These are phyloP conservation scores for Serripes groenlandicus DNA, from an alignment of 2,888 invertebrate genomes.

Conservation along the genomic window DNA sequence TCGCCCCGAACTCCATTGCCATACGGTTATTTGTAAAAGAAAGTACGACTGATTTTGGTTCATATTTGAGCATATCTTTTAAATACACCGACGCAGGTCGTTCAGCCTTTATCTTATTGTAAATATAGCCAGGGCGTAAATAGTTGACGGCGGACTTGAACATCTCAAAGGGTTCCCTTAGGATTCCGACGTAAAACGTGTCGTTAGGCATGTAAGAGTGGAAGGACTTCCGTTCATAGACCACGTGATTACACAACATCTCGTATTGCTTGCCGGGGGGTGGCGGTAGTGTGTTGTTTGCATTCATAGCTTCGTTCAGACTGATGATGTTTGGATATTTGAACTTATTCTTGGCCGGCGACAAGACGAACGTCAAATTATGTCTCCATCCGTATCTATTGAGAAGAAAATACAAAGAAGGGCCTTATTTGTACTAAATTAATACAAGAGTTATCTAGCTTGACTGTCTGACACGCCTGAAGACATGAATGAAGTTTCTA, in stretches of 20 bases:
- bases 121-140: conserved; percentile 48
- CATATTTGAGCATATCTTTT: conserved; percentile 55
- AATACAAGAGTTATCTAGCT: no score
- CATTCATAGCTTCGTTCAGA: conserved; percentile 37
- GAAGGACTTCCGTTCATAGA: conserved; percentile 55
- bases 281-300: conserved; percentile 46
- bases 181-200: conserved; percentile 62
- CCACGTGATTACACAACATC: conserved; percentile 68
- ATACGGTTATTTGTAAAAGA: conserved; percentile 65
- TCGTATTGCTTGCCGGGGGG: conserved; percentile 52
- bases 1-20: conserved; percentile 64
- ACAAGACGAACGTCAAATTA: conserved; percentile 61
- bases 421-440: no score
- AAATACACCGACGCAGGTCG: conserved; percentile 51
- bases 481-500: no score
- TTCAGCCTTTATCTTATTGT: conserved; percentile 34
- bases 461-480: no score
- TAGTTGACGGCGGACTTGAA: conserved; percentile 65
- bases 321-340: conserved; percentile 65
- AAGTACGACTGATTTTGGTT: conserved; percentile 38
- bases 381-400: conserved; percentile 61
- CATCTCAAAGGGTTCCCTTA: conserved; percentile 65
- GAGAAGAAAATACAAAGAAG: no score
- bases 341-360: conserved; percentile 54
- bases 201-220: conserved; percentile 59